Evolutionary conservation across 2,888 invertebrate species (phyloP).

Genomic region (Dione juno): DNA sequence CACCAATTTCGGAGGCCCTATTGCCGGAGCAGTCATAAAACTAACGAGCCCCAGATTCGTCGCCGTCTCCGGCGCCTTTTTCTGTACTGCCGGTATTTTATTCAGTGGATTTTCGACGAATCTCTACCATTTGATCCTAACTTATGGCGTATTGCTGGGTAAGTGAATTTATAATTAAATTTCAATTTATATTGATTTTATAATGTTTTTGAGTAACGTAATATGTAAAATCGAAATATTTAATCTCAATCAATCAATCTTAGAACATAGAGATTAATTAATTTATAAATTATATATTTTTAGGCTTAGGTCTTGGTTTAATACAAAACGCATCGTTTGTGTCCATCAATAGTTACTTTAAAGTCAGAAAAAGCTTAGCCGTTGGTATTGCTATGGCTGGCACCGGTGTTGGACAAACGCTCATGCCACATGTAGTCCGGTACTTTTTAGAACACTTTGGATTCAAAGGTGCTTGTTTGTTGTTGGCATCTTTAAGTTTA

Average conservation of each 20-base stretch:
- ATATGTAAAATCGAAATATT: too few relatives aligned
- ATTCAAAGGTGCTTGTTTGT: slow-evolving; percentile 85
- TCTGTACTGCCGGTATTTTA: slow-evolving; percentile 73
- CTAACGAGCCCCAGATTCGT: slow-evolving; percentile 73
- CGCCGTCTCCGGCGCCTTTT: slow-evolving; percentile 69
- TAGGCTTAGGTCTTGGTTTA: slow-evolving; percentile 87
- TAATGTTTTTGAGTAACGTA: too few relatives aligned
- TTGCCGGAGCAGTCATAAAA: slow-evolving; percentile 87
- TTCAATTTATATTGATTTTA: too few relatives aligned
- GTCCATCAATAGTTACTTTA: slow-evolving; percentile 88
- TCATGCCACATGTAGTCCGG: slow-evolving; percentile 88
- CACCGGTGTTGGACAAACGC: slow-evolving; percentile 89
- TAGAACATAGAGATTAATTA: too few relatives aligned
- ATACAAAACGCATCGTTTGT: slow-evolving; percentile 89
- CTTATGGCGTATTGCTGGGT: slow-evolving; percentile 78
- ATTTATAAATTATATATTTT: slow-evolving; percentile 50
- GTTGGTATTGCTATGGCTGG: slow-evolving; percentile 90
- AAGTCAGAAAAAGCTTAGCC: slow-evolving; percentile 86
- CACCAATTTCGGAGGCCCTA: slow-evolving; percentile 86
- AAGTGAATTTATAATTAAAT: slow-evolving; percentile 38
- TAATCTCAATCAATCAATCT: too few relatives aligned
- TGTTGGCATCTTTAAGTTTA: slow-evolving; percentile 85
- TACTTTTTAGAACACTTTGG: slow-evolving; percentile 86
- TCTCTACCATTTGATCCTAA: slow-evolving; percentile 71
- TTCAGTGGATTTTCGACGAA: slow-evolving; percentile 75